Percentiles rank a stretch among this genome's conserved stretches.
These are phyloP conservation scores for Microctonus hyperodae DNA, from an alignment of 2,888 invertebrate genomes.

Conservation along the genomic window DNA sequence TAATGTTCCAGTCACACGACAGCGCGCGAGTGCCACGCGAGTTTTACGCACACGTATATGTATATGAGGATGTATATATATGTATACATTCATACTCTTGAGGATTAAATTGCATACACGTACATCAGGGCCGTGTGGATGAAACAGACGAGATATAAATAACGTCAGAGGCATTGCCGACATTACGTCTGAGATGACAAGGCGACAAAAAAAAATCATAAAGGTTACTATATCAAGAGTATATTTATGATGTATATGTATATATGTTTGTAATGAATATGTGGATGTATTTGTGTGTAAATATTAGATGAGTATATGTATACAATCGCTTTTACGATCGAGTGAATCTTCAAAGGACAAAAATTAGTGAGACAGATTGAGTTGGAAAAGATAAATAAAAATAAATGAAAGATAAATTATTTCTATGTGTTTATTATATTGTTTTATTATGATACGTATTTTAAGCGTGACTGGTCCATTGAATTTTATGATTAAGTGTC, in stretches of 20 bases:
- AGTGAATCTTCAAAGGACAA: conserved; percentile 14
- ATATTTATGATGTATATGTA: no score
- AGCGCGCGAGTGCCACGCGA: conserved; percentile 16
- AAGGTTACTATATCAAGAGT: background rate
- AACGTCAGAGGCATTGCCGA: background rate
- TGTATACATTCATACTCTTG: background rate
- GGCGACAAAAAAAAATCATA: background rate
- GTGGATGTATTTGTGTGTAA: background rate
- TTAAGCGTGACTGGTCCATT: background rate
- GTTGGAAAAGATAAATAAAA: background rate
- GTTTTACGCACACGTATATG: background rate
- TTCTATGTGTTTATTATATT: background rate
- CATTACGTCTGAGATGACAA: conserved; percentile 1
- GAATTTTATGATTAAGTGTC: background rate
- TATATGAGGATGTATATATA: background rate
- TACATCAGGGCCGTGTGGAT: background rate
- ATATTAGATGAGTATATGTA: background rate
- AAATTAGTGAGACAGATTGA: background rate
- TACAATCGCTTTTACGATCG: background rate
- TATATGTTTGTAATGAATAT: no score
- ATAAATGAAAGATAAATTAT: background rate
- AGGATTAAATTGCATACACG: background rate
- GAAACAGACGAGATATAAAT: conserved; percentile 14
- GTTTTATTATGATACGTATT: background rate
- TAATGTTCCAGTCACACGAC: conserved; percentile 21